Evolutionary conservation across 2,888 invertebrate species (phyloP).

Genomic region (Spodoptera littoralis): DNA sequence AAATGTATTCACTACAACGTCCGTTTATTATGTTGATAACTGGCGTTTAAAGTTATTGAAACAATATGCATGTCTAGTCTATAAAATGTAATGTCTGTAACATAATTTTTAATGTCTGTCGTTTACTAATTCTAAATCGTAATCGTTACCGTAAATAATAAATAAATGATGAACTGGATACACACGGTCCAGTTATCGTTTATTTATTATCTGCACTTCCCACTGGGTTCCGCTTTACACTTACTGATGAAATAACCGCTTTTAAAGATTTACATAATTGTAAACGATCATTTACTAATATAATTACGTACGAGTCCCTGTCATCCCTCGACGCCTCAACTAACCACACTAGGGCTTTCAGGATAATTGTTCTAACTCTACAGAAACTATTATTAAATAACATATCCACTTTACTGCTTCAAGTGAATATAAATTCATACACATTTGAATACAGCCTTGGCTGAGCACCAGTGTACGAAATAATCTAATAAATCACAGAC

Average conservation of each 20-base stretch:
- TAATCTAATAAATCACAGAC: slow-evolving; percentile 6
- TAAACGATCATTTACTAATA: slow-evolving; percentile 16
- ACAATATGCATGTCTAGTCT: too few relatives aligned
- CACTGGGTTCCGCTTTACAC: too few relatives aligned
- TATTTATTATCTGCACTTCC: too few relatives aligned
- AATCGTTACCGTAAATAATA: too few relatives aligned
- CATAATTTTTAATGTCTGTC: too few relatives aligned
- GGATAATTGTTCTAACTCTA: slow-evolving; percentile 1
- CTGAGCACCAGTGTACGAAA: slow-evolving; percentile 5
- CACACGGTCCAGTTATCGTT: too few relatives aligned
- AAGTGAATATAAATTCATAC: slow-evolving; percentile 8
- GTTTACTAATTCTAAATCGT: too few relatives aligned
- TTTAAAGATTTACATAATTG: slow-evolving; percentile 9
- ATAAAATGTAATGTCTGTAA: too few relatives aligned
- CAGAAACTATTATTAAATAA: slow-evolving; percentile 8
- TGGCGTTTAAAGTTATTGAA: background rate
- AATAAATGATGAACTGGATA: too few relatives aligned
- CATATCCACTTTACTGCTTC: background rate
- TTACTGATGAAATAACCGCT: too few relatives aligned
- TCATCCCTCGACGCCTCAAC: background rate
- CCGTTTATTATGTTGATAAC: slow-evolving; percentile 11
- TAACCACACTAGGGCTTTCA: slow-evolving; percentile 6
- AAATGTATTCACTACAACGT: slow-evolving; percentile 18
- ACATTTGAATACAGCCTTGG: slow-evolving; percentile 1
- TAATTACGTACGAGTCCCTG: slow-evolving; percentile 7